These are phyloP conservation scores for Rotaria magnacalcarata DNA, from an alignment of 2,888 invertebrate genomes.

Conservation along the genomic window DNA sequence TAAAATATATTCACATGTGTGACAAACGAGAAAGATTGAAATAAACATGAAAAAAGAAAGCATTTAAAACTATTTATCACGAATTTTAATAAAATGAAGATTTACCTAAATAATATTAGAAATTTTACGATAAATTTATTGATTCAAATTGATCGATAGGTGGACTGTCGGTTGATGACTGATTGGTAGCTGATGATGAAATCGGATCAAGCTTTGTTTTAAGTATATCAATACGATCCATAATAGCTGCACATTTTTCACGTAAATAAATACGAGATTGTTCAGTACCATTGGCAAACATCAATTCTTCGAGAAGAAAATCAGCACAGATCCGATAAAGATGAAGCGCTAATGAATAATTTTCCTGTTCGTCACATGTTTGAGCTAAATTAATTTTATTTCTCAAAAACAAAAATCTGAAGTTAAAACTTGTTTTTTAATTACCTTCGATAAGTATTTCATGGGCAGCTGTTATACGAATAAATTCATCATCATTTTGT, in stretches of 20 bases:
- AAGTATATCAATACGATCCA: slow-evolving; percentile 46
- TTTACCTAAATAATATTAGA: neutral
- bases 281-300: slow-evolving; percentile 41
- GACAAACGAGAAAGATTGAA: neutral
- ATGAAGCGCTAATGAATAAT: slow-evolving; percentile 38
- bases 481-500: slow-evolving; percentile 17
- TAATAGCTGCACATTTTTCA: slow-evolving; percentile 46
- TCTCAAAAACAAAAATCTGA: no score
- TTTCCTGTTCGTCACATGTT: slow-evolving; percentile 38
- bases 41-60: neutral
- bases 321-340: slow-evolving; percentile 45
- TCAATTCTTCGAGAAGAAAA: slow-evolving; percentile 44
- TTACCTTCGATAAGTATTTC: slow-evolving; percentile 14
- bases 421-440: no score
- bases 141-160: neutral
- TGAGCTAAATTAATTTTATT: slow-evolving; percentile 19
- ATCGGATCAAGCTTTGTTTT: slow-evolving; percentile 34
- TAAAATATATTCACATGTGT: neutral
- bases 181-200: neutral
- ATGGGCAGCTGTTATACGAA: slow-evolving; percentile 10
- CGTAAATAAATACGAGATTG: slow-evolving; percentile 44
- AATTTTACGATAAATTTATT: neutral
- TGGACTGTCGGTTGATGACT: neutral
- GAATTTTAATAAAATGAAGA: neutral
- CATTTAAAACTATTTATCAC: no score